A percentile compares a stretch with the other conserved stretches of the same genome.
Conservation (phyloP, 2,888 invertebrate species). For the Laspeyria flexula region DNA sequence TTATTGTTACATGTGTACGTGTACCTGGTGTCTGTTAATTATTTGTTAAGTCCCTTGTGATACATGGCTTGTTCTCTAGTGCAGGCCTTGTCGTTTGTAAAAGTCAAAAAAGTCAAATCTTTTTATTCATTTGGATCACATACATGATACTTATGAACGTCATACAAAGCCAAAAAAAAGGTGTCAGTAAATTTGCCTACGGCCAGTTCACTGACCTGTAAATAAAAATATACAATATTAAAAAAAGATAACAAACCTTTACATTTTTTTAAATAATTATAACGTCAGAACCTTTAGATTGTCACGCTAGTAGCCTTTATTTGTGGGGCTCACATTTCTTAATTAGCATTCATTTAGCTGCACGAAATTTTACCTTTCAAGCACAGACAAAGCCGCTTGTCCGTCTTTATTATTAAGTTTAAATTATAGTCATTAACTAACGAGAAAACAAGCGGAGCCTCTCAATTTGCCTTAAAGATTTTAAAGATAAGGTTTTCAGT, state of each 20-base stretch:
- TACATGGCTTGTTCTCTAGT: too few species aligned
- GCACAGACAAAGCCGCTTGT: conserved; percentile 77
- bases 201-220: too few species aligned
- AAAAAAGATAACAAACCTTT: conserved; percentile 25
- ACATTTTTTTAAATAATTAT: conserved; percentile 54
- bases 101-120: too few species aligned
- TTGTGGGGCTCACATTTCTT: conserved; percentile 72
- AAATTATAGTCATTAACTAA: conserved; percentile 81
- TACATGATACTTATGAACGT: too few species aligned
- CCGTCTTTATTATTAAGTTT: conserved; percentile 81
- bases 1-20: too few species aligned
- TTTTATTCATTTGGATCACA: too few species aligned
- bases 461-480: conserved; percentile 66
- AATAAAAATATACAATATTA: too few species aligned
- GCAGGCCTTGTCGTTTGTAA: too few species aligned
- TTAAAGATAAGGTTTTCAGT: conserved; percentile 64
- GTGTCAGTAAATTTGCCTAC: too few species aligned
- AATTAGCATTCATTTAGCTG: conserved; percentile 74
- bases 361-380: conserved; percentile 76
- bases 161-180: too few species aligned
- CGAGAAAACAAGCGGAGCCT: conserved; percentile 69
- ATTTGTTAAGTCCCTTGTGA: too few species aligned
- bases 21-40: too few species aligned
- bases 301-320: conserved; percentile 63
- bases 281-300: conserved; percentile 54